Base-by-base conservation (phyloP, 2,113 vertebrate species). In the Sisor rabdophorus region DNA sequence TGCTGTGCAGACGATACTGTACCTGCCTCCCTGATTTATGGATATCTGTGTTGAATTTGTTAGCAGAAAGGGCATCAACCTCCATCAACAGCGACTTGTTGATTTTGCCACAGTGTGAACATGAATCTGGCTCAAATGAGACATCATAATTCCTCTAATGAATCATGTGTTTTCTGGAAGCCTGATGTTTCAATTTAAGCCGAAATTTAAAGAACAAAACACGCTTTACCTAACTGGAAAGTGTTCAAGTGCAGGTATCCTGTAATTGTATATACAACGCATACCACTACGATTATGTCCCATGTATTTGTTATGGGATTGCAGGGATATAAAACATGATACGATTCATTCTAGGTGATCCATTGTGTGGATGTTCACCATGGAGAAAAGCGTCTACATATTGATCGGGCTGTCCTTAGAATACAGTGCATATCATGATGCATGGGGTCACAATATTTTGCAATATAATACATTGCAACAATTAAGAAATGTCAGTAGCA, bases 31-130 rank as follows among this genome's bases (percentile, higher is more conserved):
- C 65, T 68, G 77, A 79, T 60, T 71, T 28, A 10, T 19, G 86
- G 83, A 82, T 83, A 79, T 83, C 53, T 36, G 71, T 76, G 65
- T 70, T 89, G 85, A 88, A 85, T 88, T 87, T 86, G 84, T 86
- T 63, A 52, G 73, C 73, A 86, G 89, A 91, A n/a, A 90, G 76
- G 72, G 59, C 88, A 89, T 90, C 89, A 84, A 73, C 85, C 81
- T 85, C 81, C 80, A 86, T 73, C 79, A 63, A 60, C 64, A 73
- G 88, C 87, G 86, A 81, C 85, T 81, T 86, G 86, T 92, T 90
- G 87, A 87, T 85, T 89, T 86, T 89, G 85, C 80, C 86, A 80
- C 81, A 81, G 84, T 86, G 85, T 90, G 87, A 86, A 91, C 87
- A 90, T 85, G 87, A 84, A 84, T 87, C 87, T 82, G 59, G 53